Evolutionary conservation across 2,797 vertebrate genomes (phyloP), one percentile per base, ranked within the genome.

Genomic region (Pitangus sulphuratus): DNA sequence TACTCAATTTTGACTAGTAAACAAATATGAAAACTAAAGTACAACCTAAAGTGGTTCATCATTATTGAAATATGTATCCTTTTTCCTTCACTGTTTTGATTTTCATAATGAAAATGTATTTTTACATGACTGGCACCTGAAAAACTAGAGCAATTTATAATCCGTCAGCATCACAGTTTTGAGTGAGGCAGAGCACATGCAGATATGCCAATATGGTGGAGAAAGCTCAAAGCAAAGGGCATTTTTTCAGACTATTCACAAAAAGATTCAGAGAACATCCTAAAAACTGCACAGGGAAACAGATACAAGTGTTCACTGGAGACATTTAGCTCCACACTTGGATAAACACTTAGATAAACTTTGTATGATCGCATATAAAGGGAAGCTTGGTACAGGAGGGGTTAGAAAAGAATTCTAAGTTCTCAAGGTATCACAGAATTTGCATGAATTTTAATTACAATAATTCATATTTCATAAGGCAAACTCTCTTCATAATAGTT

Each of bases 301-400:
- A 47, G 20, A 51, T 14, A 22, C 4, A 9, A 80, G 30, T 33
- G 39, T 21, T 71, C 65, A 75, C 16, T 45, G 20, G 45, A 90
- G 44, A 64, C 50, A 21, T 20, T 72, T 53, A 64, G 9, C 13
- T 85, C 33, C 31, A 65, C 21, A 30, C 6, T 35, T 40, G 37
- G 35, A 47, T 21, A 82, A 90, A 80, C 6, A 16, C 4, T 79
- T n/a, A 12, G 47, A 48, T 26, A 48, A 48, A 48, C 47, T 48
- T 24, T 15, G 14, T 50, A 30, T 26, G 28, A 76, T 28, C 25
- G 8, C 42, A 3, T 50, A 68, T 0, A 0, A 22, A 65, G 7
- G 10, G 5, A 45, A 65, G 16, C 19, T 45, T 5, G 1, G 8
- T 26, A 39, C 20, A 60, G 0, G 0, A 69, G 26, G 6, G 8